Evolutionary conservation across 2,113 vertebrate genomes (phyloP).

Genomic region (Gallinago undulata): DNA sequence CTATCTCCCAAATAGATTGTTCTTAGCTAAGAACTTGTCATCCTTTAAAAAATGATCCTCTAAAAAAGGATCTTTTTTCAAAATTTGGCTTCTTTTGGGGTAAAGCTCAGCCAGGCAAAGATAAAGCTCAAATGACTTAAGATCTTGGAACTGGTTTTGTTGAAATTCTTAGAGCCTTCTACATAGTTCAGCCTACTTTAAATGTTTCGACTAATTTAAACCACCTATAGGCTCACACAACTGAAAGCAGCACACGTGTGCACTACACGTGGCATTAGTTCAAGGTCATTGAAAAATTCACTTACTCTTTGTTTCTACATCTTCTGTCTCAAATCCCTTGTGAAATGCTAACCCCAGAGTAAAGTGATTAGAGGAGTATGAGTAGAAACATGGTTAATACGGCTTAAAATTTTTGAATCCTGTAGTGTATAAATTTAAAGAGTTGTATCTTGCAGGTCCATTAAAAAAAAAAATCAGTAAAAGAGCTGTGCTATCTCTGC

Average conservation of each 20-base stretch:
- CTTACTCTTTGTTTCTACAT: not conserved
- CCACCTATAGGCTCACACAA: not conserved
- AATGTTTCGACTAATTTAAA: not conserved
- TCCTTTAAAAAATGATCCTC: not conserved
- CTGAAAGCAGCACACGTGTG: not conserved
- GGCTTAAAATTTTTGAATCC: not conserved
- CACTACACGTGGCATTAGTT: not conserved
- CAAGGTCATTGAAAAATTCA: not conserved
- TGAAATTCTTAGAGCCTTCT: not conserved
- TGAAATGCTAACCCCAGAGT: not conserved
- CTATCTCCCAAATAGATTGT: not conserved
- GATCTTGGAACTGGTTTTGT: not conserved
- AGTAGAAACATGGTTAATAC: not conserved
- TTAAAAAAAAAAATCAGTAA: not conserved
- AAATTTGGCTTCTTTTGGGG: not conserved
- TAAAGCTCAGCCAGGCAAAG: not conserved
- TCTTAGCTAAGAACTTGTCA: not conserved
- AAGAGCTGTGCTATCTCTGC: not conserved
- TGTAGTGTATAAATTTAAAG: not conserved
- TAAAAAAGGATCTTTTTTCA: not conserved
- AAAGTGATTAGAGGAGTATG: not conserved
- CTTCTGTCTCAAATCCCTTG: not conserved
- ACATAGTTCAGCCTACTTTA: not conserved
- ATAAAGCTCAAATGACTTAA: not conserved
- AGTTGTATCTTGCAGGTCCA: not conserved